phyloP scores from a whole-genome alignment of 2,888 invertebrate species.

The Eupsilia transversa region DNA sequence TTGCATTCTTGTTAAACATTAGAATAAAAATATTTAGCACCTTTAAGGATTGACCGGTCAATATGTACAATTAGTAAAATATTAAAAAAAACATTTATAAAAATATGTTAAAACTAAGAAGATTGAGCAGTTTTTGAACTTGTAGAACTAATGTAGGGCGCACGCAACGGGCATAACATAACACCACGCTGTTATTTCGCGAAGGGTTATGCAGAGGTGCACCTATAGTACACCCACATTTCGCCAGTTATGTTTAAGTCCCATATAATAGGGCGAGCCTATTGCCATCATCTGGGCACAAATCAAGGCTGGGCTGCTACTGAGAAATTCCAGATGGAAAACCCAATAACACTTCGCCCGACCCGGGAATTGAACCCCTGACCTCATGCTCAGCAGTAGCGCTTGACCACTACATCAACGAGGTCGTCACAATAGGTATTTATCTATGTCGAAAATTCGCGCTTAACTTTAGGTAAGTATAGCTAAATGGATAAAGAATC shows the following conservation, averaged over 20 bases:
- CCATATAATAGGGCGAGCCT: neutral
- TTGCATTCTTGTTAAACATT: slow-evolving; percentile 38
- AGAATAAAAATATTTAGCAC: slow-evolving; percentile 69
- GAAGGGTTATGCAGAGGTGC: neutral
- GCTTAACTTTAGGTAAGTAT: neutral
- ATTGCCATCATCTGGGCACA: neutral
- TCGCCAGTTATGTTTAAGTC: neutral
- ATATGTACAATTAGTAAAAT: slow-evolving; percentile 63
- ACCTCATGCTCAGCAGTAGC: neutral
- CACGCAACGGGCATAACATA: neutral
- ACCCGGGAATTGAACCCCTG: neutral
- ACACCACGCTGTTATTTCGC: neutral
- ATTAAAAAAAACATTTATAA: slow-evolving; percentile 56
- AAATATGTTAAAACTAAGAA: slow-evolving; percentile 70
- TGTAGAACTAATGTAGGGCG: slow-evolving; percentile 24
- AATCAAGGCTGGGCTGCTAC: neutral
- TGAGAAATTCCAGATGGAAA: neutral
- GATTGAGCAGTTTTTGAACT: slow-evolving; percentile 80
- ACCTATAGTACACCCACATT: neutral
- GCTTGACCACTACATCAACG: too few relatives aligned
- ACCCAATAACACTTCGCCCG: neutral
- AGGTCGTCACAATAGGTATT: neutral
- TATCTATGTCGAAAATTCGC: neutral
- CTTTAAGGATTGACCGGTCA: slow-evolving; percentile 64
- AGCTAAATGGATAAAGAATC: too few relatives aligned